Base-by-base conservation (phyloP, 2,113 vertebrate genomes). In the Mirounga angustirostris region DNA sequence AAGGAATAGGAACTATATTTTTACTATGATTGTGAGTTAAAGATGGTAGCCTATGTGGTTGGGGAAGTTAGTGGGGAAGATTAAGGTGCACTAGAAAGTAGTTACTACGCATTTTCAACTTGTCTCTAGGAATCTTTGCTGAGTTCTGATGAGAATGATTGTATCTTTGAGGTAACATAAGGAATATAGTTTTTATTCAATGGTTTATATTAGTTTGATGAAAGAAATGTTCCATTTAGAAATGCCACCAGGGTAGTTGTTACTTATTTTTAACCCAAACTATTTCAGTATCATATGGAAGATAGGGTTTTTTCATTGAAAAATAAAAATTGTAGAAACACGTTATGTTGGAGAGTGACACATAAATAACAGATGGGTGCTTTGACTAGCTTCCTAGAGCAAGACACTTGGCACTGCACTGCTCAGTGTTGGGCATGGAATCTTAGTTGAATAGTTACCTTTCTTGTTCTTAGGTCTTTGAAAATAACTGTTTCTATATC, bases 211-310 rank as follows among this genome's bases (percentile, higher is more conserved):
- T 88, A 73, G 13, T 50, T 92, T 89, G 46, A 89, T 43, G 15
- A 86, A 92, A 46, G 61, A 87, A 80, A 59, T 79, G 22, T 80
- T 76, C 43, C 24, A n/a, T 78, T 94, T 93, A 65, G 50, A 88
- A 43, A 74, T 87, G 19, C 24, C 28, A 95, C 9, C 15, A n/a
- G 69, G 46, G 5, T 79, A 76, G n/a, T 87, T 93, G 9, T 74
- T 86, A 79, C 14, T 90, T 58, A 40, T 76, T 96, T 96, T 96
- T 81, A 94, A 76, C 73, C 14, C 9, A 83, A 81, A 82, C 22
- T 13, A 50, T 86, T 95, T 91, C 24, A 76, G 10, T 88, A 78
- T 90, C 76, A 80, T 94, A 24, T 86, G 54, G 71, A 96, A 89
- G 87, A 79, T 43, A 80, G 76, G 22, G n/a, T 74, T 8, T 56